Conservation (phyloP, 2,797 vertebrate genomes). For the Gastrophryne carolinensis region DNA sequence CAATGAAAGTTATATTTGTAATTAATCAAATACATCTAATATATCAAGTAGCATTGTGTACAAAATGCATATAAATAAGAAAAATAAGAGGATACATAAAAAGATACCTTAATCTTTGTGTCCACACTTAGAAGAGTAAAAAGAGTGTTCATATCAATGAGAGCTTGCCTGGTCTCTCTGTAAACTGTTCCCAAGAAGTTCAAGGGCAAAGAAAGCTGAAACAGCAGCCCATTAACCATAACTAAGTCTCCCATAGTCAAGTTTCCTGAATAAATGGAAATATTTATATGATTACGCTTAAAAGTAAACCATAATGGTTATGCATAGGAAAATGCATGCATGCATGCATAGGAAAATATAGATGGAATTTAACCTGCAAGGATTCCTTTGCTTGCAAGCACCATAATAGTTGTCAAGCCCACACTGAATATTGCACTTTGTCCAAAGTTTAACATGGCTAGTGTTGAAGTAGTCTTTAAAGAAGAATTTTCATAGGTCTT, state of each 20-base stretch:
- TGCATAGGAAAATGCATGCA: neutral
- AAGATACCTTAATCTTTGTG: constrained; percentile 93
- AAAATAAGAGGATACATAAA: no score
- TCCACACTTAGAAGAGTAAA: constrained; percentile 92
- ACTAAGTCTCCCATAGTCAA: constrained; percentile 96
- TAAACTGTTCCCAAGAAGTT: constrained; percentile 98
- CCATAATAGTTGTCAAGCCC: constrained; percentile 89
- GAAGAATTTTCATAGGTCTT: constrained; percentile 90
- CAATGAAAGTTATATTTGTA: no score
- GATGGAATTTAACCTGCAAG: constrained; percentile 76
- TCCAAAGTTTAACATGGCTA: constrained; percentile 95
- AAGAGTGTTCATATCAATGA: constrained; percentile 97
- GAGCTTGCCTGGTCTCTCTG: constrained; percentile 95
- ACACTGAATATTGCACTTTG: constrained; percentile 91
- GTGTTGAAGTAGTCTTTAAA: constrained; percentile 90
- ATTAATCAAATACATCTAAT: no score
- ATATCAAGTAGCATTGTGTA: no score
- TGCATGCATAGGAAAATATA: neutral
- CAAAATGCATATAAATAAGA: no score
- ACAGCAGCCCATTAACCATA: constrained; percentile 97
- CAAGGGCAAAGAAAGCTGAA: constrained; percentile 94
- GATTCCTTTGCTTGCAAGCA: constrained; percentile 92
- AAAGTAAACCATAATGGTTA: neutral
- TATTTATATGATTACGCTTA: neutral
- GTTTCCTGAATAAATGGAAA: constrained; percentile 68